These are phyloP conservation scores for Carassius gibelio DNA, from an alignment of 2,113 vertebrate genomes.

Conservation along the genomic window DNA sequence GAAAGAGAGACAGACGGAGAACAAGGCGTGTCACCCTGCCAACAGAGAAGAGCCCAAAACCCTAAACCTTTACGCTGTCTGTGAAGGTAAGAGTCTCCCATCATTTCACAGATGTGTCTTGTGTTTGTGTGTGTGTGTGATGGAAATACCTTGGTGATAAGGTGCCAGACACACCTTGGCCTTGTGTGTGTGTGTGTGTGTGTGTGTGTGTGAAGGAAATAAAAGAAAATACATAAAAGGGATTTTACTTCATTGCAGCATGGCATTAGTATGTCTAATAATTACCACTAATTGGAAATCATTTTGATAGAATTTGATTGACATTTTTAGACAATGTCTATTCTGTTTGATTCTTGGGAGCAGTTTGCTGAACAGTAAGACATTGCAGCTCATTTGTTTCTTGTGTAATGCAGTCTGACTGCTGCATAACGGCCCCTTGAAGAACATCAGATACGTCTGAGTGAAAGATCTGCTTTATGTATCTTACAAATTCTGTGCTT, in stretches of 20 bases:
- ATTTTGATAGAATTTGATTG: background rate
- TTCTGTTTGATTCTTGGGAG: background rate
- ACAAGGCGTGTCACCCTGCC: background rate
- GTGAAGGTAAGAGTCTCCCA: conserved; percentile 41
- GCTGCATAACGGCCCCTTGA: background rate
- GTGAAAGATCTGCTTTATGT: background rate
- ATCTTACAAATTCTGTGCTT: background rate
- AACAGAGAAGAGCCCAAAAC: conserved; percentile 7
- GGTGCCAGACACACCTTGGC: background rate
- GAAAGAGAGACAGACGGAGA: conserved; percentile 10
- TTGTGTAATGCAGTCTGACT: background rate
- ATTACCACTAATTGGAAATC: too few relatives aligned
- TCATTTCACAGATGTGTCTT: background rate
- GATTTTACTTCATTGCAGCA: too few relatives aligned
- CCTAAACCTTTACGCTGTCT: background rate
- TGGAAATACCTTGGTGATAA: conserved; percentile 5
- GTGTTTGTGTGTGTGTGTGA: conserved; percentile 6
- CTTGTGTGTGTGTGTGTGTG: background rate
- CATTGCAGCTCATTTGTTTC: background rate
- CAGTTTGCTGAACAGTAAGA: background rate
- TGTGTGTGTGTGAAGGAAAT: too few relatives aligned
- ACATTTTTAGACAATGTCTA: background rate
- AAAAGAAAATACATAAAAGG: too few relatives aligned
- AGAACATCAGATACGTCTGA: background rate
- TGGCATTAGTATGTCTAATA: too few relatives aligned